Conservation (phyloP, 2,888 invertebrate species). For the Tetanocera ferruginea region DNA sequence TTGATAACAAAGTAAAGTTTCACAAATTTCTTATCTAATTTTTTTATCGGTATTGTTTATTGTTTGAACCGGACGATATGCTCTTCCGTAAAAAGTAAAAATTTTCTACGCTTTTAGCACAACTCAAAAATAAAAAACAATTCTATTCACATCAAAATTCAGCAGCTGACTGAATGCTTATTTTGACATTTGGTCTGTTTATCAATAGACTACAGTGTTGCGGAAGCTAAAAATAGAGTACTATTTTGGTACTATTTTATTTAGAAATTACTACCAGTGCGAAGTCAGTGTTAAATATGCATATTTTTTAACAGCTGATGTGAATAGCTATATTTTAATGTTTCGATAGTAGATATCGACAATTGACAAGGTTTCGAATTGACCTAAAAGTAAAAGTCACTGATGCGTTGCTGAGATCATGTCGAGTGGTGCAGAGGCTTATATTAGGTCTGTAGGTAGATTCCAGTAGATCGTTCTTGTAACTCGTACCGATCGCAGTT, state of each 20-base stretch:
- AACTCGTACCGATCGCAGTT: too few species aligned
- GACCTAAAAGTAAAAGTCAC: too few species aligned
- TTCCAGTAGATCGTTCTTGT: too few species aligned
- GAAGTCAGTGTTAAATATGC: too few species aligned
- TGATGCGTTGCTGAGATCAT: too few species aligned
- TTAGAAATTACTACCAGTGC: not conserved
- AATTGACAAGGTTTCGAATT: too few species aligned
- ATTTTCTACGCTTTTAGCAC: not conserved
- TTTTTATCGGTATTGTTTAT: not conserved
- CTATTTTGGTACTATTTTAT: not conserved
- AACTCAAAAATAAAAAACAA: not conserved
- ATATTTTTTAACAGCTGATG: too few species aligned
- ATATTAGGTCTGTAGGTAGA: too few species aligned
- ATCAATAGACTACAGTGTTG: not conserved
- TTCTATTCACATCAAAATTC: not conserved
- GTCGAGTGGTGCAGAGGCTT: too few species aligned
- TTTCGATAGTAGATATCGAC: too few species aligned
- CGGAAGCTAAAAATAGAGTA: not conserved
- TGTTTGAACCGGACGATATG: not conserved
- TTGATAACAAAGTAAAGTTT: slow-evolving; percentile 12
- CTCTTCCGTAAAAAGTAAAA: not conserved
- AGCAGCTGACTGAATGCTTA: not conserved
- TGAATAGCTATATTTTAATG: too few species aligned
- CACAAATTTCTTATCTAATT: not conserved
- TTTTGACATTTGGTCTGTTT: not conserved